Conservation (phyloP, 2,113 vertebrate genomes). For the Cochlearius cochlearius region DNA sequence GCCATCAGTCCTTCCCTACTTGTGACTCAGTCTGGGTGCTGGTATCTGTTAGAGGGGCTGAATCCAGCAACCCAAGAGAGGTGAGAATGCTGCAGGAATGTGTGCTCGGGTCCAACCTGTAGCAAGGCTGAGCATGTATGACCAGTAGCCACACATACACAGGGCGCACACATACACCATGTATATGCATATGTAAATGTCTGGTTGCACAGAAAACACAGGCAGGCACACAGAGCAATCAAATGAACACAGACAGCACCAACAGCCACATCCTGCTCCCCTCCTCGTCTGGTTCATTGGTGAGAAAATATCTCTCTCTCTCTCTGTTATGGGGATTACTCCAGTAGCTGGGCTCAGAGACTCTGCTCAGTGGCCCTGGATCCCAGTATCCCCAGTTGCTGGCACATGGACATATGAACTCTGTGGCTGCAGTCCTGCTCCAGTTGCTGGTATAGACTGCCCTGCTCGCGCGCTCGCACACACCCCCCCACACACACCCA, state of each 20-base stretch:
- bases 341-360: background rate
- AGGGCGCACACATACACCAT: background rate
- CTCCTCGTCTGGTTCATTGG: background rate
- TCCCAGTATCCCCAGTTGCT: background rate
- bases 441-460: background rate
- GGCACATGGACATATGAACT: fast-evolving
- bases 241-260: background rate
- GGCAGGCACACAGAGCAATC: background rate
- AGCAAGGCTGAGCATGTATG: background rate
- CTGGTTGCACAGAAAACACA: background rate
- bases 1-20: background rate
- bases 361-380: background rate
- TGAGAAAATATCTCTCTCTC: too few relatives aligned
- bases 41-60: background rate
- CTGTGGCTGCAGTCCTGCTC: background rate
- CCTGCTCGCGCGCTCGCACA: background rate
- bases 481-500: too few relatives aligned
- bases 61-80: background rate
- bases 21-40: background rate
- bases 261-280: background rate
- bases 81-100: background rate
- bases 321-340: background rate
- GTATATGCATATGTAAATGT: background rate
- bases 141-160: background rate
- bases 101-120: background rate